Conservation (phyloP, 2,113 vertebrate species). For the Ophiodon elongatus region DNA sequence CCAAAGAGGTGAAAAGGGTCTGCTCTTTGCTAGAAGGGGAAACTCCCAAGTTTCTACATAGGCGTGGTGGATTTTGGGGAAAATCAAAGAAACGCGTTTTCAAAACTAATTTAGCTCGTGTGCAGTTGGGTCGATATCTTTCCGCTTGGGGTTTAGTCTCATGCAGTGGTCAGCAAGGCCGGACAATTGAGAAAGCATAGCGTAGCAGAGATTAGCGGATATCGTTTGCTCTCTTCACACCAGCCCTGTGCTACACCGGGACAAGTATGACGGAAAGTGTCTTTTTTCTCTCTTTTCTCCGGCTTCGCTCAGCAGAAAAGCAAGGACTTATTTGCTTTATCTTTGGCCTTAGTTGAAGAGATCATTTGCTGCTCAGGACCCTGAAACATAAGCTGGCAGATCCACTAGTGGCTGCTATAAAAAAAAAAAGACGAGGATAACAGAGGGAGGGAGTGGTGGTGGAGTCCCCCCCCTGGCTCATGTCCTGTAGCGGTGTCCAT, state of each 20-base stretch:
- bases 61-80: conserved; percentile 10
- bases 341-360: conserved; percentile 65
- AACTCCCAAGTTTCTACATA: background rate
- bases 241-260: background rate
- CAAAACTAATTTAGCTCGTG: conserved; percentile 50
- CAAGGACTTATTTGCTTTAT: conserved; percentile 66
- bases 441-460: background rate
- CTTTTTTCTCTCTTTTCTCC: conserved; percentile 35
- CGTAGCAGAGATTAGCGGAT: conserved; percentile 33
- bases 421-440: conserved; percentile 35
- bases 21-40: background rate
- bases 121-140: conserved; percentile 40
- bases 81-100: conserved; percentile 8
- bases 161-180: conserved; percentile 41
- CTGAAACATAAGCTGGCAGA: conserved; percentile 72
- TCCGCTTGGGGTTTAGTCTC: conserved; percentile 22
- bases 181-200: conserved; percentile 48
- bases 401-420: conserved; percentile 54
- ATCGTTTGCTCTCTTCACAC: conserved; percentile 36
- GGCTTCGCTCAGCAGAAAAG: conserved; percentile 67
- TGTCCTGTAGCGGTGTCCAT: background rate
- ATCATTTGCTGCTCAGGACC: conserved; percentile 71
- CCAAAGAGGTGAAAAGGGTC: background rate
- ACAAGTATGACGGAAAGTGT: conserved; percentile 43
- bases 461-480: background rate